Evolutionary conservation across 2,113 vertebrate species (phyloP).

Genomic region (Antechinus stuartii): DNA sequence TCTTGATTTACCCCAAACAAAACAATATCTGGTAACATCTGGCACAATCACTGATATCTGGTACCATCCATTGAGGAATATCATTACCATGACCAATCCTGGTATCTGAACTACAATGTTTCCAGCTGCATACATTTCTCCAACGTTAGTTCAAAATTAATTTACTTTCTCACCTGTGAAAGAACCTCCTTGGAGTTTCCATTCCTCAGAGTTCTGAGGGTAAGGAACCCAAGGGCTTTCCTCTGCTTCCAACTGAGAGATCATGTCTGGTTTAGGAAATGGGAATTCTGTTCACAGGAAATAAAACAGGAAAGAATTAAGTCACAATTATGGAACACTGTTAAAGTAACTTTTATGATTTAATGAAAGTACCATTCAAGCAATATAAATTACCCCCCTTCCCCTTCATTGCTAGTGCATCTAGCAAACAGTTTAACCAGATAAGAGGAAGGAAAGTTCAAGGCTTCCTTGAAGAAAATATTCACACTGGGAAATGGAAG

Average conservation of each 20-base stretch:
- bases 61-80: background rate
- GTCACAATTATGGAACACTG: background rate
- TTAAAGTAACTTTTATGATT: background rate
- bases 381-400: too few relatives aligned
- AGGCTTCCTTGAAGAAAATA: background rate
- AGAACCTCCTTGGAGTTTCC: conserved; percentile 66
- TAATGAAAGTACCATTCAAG: background rate
- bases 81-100: background rate
- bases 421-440: background rate
- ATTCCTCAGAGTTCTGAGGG: conserved; percentile 33
- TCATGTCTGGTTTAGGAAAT: conserved; percentile 78
- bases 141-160: background rate
- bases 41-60: background rate
- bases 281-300: conserved; percentile 72
- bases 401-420: background rate
- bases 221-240: conserved; percentile 23
- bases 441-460: background rate
- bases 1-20: background rate
- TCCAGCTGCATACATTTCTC: background rate
- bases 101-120: background rate
- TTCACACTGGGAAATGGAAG: background rate
- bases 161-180: conserved; percentile 52
- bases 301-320: conserved; percentile 27
- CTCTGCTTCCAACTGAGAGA: conserved; percentile 70
- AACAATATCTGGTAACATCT: too few relatives aligned